Evolutionary conservation across 2,113 vertebrate genomes (phyloP).

Genomic region (Elachura formosa): DNA sequence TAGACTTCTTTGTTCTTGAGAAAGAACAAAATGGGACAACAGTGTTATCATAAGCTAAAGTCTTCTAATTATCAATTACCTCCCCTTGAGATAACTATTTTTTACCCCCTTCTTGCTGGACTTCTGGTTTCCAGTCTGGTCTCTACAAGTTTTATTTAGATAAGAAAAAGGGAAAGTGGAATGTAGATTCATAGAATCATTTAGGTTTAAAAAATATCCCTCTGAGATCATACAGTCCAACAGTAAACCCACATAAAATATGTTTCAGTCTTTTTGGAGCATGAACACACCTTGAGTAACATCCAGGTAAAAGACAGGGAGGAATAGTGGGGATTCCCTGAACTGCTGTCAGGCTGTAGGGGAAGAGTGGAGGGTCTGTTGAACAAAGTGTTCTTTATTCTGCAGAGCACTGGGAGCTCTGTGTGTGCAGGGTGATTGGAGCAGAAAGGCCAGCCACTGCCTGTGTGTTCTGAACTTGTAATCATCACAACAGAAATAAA

Average conservation of each 20-base stretch:
- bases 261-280: not conserved
- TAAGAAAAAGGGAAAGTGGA: not conserved
- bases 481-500: not conserved
- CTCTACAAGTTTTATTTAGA: not conserved
- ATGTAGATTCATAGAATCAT: not conserved
- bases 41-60: not conserved
- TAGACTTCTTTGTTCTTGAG: not conserved
- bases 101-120: not conserved
- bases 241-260: not conserved
- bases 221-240: fast-evolving
- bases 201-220: not conserved
- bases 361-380: not conserved
- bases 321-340: not conserved
- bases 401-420: not conserved
- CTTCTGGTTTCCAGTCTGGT: not conserved
- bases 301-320: not conserved
- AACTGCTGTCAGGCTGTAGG: not conserved
- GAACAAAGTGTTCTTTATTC: not conserved
- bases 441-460: not conserved
- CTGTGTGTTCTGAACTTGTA: not conserved
- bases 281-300: not conserved
- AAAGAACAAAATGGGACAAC: not conserved
- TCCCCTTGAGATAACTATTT: not conserved
- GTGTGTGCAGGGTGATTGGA: not conserved
- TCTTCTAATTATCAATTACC: conserved; percentile 15